Evolutionary conservation across 2,888 invertebrate species (phyloP).

Genomic region (Leucozona laternaria): DNA sequence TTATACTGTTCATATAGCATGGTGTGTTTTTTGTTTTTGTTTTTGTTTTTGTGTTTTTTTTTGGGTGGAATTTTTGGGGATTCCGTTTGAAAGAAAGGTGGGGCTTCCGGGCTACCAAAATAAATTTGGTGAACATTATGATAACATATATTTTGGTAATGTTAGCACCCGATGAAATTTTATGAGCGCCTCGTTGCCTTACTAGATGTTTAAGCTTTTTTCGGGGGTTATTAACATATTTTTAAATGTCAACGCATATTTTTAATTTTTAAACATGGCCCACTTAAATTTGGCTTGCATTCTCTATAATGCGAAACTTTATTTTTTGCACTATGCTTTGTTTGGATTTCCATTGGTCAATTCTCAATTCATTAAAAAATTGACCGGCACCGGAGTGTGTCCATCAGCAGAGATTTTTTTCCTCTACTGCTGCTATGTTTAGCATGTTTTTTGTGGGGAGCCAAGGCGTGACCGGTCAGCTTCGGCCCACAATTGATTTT

Average conservation of each 20-base stretch:
- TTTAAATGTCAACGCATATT: conserved; percentile 39
- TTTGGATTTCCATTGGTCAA: conserved; percentile 22
- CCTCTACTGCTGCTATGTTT: not conserved
- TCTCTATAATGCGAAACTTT: conserved; percentile 2
- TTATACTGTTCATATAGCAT: not conserved
- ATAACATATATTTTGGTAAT: conserved; percentile 22
- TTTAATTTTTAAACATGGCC: conserved; percentile 26
- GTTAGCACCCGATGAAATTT: conserved; percentile 21
- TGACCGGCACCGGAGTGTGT: conserved; percentile 13
- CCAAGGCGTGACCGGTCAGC: conserved; percentile 79
- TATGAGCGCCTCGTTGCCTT: conserved; percentile 81
- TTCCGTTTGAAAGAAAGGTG: conserved; percentile 48
- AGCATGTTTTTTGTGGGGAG: conserved; percentile 40
- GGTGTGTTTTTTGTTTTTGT: not conserved
- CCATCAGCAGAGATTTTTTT: conserved; percentile 28
- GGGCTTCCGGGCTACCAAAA: conserved; percentile 45
- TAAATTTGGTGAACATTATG: conserved; percentile 18
- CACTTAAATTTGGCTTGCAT: conserved; percentile 11
- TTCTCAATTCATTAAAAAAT: not conserved
- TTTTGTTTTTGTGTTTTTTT: conserved; percentile 42
- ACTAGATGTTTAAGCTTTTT: conserved; percentile 83
- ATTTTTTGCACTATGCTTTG: conserved; percentile 12
- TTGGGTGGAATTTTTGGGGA: conserved; percentile 65
- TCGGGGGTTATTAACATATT: conserved; percentile 78
- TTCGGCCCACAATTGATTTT: conserved; percentile 83